Conservation (phyloP, 2,113 vertebrate species). For the Merops nubicus region DNA sequence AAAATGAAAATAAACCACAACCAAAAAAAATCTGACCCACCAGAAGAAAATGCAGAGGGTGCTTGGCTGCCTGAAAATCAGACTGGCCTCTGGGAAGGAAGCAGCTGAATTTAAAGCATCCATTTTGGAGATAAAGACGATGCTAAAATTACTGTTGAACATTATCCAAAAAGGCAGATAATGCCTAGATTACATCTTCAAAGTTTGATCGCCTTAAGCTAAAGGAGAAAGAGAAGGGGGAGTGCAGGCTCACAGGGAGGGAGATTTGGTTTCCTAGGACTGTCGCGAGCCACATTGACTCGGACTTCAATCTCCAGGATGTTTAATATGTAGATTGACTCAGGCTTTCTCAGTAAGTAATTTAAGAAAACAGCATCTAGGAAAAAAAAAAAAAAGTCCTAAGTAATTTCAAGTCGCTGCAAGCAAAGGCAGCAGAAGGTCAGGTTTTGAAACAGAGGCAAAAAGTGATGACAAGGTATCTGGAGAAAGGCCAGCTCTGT, state of each 20-base stretch:
- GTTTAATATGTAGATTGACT: slow-evolving; percentile 42
- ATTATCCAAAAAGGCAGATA: slow-evolving; percentile 55
- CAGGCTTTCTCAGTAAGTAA: slow-evolving; percentile 14
- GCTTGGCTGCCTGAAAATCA: background rate
- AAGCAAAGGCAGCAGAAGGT: slow-evolving; percentile 52
- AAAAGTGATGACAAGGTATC: background rate
- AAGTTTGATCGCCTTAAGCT: slow-evolving; percentile 44
- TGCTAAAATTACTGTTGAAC: slow-evolving; percentile 47
- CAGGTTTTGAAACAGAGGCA: background rate
- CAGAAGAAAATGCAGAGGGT: background rate
- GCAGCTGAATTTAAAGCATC: slow-evolving; percentile 6
- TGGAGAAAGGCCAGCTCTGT: background rate
- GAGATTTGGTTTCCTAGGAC: background rate
- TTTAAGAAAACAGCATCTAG: slow-evolving; percentile 44
- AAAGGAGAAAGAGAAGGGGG: background rate
- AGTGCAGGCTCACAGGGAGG: background rate
- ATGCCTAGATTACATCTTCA: slow-evolving; percentile 46
- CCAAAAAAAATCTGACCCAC: background rate
- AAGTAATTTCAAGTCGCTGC: slow-evolving; percentile 24
- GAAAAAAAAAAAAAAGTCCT: background rate
- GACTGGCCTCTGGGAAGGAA: background rate
- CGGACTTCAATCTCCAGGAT: background rate
- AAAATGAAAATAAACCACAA: background rate
- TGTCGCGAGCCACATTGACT: background rate
- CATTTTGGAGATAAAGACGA: slow-evolving; percentile 27